Percentiles rank a stretch among this genome's conserved stretches.
phyloP scores from a whole-genome alignment of 2,888 invertebrate species.

The Drosophila stalkeri region DNA sequence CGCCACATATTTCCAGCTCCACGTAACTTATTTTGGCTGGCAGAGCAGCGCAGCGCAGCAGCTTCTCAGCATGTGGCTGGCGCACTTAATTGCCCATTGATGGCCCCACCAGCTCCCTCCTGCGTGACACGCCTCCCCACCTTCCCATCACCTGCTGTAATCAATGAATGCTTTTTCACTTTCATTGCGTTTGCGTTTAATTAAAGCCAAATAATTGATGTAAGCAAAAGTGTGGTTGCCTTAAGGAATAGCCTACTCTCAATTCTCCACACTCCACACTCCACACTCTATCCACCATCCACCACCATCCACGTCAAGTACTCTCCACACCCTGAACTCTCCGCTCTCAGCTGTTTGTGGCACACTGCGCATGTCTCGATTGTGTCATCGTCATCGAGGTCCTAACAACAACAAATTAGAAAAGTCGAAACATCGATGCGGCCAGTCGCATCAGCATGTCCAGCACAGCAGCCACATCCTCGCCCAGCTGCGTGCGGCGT shows the following conservation, averaged over 20 bases:
- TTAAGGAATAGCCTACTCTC: constrained; percentile 1
- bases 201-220: constrained; percentile 54
- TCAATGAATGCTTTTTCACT: constrained; percentile 67
- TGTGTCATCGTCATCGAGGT: constrained; percentile 75
- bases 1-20: constrained; percentile 36
- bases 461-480: constrained; percentile 39
- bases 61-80: constrained; percentile 59
- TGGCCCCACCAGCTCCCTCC: not conserved
- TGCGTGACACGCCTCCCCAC: not conserved
- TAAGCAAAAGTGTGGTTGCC: not conserved
- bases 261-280: not conserved
- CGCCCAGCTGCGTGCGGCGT: constrained; percentile 82
- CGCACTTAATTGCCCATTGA: constrained; percentile 62
- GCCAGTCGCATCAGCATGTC: constrained; percentile 42
- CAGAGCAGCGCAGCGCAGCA: constrained; percentile 21
- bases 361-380: constrained; percentile 80
- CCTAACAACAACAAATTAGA: constrained; percentile 26
- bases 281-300: not conserved
- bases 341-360: constrained; percentile 66
- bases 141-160: constrained; percentile 30
- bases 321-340: constrained; percentile 40
- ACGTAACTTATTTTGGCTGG: constrained; percentile 49
- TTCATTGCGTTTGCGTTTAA: constrained; percentile 61
- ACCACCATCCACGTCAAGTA: constrained; percentile 15
- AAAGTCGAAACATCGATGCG: constrained; percentile 18